Evolutionary conservation across 1,140 invertebrate species (phyloP), one percentile per base, ranked within the genome.

Genomic region (Eumaeus atala): DNA sequence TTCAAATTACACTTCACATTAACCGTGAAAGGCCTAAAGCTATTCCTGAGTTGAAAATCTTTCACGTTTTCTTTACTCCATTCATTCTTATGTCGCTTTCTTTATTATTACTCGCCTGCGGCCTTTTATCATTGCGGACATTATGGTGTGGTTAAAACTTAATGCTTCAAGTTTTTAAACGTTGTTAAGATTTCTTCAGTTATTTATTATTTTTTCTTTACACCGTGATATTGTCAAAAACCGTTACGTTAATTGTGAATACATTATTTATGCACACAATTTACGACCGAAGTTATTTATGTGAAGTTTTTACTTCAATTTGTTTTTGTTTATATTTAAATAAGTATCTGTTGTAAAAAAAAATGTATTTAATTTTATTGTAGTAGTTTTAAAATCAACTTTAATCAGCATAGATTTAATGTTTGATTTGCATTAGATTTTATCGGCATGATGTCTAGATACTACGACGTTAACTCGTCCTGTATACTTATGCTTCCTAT

Each of bases 401-500:
- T n/a, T n/a, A n/a, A n/a, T n/a, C n/a, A n/a, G n/a, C n/a, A n/a
- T n/a, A n/a, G n/a, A n/a, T n/a, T n/a, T n/a, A n/a, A n/a, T n/a
- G n/a, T n/a, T n/a, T n/a, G n/a, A n/a, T n/a, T n/a, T n/a, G n/a
- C 21, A 28, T 28, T 28, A 3, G 2, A 28, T 28, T 3, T 28
- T 28, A 28, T 28, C 21, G 21, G 2, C 21, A 2, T 6, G 21
- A 2, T 28, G 21, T 28, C 21, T 6, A 28, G 21, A 6, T 28
- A 28, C 2, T 28, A 6, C 6, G 21, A 50, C 12, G n/a, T n/a
- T 35, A 9, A 17, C 33, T 35, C 16, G 36, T 50, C 21, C 28
- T 17, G 28, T 34, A 35, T 50, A 35, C 49, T 35, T 51, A 38
- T 28, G 48, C 40, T 57, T 57, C 48, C 55, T 58, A 58, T 49